Base-by-base conservation (phyloP, 1,140 invertebrate genomes). In the Zeugodacus cucurbitae region DNA sequence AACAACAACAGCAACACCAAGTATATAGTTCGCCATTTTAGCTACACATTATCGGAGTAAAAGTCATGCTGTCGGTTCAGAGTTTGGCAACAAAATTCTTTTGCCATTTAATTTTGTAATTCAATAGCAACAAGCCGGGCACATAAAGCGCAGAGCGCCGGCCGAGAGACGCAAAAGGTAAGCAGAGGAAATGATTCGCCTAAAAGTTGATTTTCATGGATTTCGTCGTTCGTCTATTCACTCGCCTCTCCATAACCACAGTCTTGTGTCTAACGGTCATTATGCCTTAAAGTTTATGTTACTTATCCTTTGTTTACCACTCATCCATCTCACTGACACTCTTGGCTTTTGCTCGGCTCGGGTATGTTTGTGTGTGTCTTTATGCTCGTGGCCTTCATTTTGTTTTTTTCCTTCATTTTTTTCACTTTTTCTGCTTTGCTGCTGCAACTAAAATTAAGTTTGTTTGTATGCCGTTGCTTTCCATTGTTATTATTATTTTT, bases 51-150 rank as follows among this genome's bases (percentile, higher is more conserved):
- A 54, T 20, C 14, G 26, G 11, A 67, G 62, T 32, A 67, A 32
- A 32, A 67, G 62, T 32, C 62, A 67, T 67, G 29, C 29, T 67
- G 14, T 0, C 8, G 59, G 62, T 17, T 14, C 62, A 67, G 26
- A 67, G 62, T 17, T 67, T 67, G 62, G 26, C 62, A 67, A 32
- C 29, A 26, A 34, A 67, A 67, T 67, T 29, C 26, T 11, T 67
- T 67, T 26, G 29, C 62, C 29, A 67, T 67, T 67, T 67, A 67
- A 67, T 67, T 67, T 67, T 29, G 62, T 67, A 67, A 67, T 67
- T 34, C 62, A 14, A 67, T 32, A 67, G 62, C 29, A 34, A 67
- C 8, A 29, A 34, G 62, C 29, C 1, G 10, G 0, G 26, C 44
- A 48, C 11, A 10, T 11, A 7, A 10, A 26, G n/a, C 7, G 62